A percentile compares a stretch with the other conserved stretches of the same genome.
These are phyloP conservation scores for Acrobasis repandana DNA, from an alignment of 2,888 invertebrate species.

Conservation along the genomic window DNA sequence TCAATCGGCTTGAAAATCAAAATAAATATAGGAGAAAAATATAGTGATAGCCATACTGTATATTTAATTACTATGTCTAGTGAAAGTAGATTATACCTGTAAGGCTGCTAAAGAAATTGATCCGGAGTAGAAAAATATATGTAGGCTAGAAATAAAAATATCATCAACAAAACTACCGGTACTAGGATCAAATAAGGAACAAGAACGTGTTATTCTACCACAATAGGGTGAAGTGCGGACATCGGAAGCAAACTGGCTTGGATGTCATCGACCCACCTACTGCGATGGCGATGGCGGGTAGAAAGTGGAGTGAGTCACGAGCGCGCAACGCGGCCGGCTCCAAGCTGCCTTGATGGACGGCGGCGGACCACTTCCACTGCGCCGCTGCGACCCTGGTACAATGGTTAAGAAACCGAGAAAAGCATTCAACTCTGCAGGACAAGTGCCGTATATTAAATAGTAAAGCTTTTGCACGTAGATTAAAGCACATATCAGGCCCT, in stretches of 20 bases:
- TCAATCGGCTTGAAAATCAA: too few relatives aligned
- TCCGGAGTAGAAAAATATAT: too few relatives aligned
- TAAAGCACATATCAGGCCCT: too few relatives aligned
- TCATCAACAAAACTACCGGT: background rate
- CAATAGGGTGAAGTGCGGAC: conserved; percentile 31
- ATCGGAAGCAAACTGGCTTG: conserved; percentile 47
- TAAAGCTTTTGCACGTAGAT: background rate
- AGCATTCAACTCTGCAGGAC: background rate
- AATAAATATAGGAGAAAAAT: too few relatives aligned
- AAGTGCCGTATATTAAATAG: background rate
- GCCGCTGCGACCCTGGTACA: conserved; percentile 13
- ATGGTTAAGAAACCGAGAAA: background rate
- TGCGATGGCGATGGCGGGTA: conserved; percentile 33
- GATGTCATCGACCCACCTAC: conserved; percentile 56
- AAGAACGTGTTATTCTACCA: conserved; percentile 5
- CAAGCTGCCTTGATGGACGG: conserved; percentile 49
- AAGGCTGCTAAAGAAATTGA: too few relatives aligned
- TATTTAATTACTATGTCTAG: too few relatives aligned
- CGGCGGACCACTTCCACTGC: conserved; percentile 20
- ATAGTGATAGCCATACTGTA: too few relatives aligned
- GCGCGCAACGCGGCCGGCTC: conserved; percentile 35
- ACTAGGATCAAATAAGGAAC: conserved; percentile 7
- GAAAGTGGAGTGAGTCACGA: conserved; percentile 53
- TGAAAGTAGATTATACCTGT: too few relatives aligned
- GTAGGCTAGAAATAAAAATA: background rate